Percentiles rank a stretch among this genome's conserved stretches.
These are phyloP conservation scores for Sweltsa coloradensis DNA, from an alignment of 1,140 invertebrate genomes.

Conservation along the genomic window DNA sequence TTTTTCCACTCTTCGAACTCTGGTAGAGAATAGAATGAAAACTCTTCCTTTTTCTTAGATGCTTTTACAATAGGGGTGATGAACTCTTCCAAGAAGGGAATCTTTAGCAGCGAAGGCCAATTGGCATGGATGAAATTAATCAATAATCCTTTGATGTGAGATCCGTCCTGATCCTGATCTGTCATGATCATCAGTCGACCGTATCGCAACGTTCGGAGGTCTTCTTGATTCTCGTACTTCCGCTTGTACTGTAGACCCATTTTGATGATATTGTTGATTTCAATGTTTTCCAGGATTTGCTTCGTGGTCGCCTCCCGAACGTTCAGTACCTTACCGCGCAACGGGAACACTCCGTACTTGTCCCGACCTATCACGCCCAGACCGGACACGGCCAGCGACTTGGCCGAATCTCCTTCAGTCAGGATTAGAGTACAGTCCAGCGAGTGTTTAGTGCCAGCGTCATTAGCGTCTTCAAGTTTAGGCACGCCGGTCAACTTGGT, in stretches of 20 bases:
- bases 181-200: slow-evolving; percentile 99
- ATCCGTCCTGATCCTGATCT: slow-evolving; percentile 99
- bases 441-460: slow-evolving; percentile 86
- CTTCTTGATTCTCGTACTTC: slow-evolving; percentile 81
- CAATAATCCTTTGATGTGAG: slow-evolving; percentile 96
- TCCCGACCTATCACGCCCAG: slow-evolving; percentile 91
- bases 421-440: slow-evolving; percentile 90
- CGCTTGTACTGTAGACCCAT: slow-evolving; percentile 95
- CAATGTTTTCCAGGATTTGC: slow-evolving; percentile 93
- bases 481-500: slow-evolving; percentile 69
- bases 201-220: slow-evolving; percentile 87
- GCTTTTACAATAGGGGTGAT: slow-evolving; percentile 99
- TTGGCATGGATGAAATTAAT: slow-evolving; percentile 99
- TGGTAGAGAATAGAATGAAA: slow-evolving; percentile 92
- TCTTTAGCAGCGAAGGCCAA: slow-evolving; percentile 85
- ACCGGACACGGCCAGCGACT: slow-evolving; percentile 93
- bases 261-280: slow-evolving; percentile 96
- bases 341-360: slow-evolving; percentile 93
- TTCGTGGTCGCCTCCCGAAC: slow-evolving; percentile 96
- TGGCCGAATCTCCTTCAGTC: slow-evolving; percentile 99
- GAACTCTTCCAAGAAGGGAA: slow-evolving; percentile 94
- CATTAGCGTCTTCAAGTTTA: slow-evolving; percentile 98
- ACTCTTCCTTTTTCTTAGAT: slow-evolving; percentile 67
- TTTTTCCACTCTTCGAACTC: slow-evolving; percentile 98
- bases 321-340: slow-evolving; percentile 97